Conservation (phyloP, 2,888 invertebrate genomes). For the Esperia sulphurella region DNA sequence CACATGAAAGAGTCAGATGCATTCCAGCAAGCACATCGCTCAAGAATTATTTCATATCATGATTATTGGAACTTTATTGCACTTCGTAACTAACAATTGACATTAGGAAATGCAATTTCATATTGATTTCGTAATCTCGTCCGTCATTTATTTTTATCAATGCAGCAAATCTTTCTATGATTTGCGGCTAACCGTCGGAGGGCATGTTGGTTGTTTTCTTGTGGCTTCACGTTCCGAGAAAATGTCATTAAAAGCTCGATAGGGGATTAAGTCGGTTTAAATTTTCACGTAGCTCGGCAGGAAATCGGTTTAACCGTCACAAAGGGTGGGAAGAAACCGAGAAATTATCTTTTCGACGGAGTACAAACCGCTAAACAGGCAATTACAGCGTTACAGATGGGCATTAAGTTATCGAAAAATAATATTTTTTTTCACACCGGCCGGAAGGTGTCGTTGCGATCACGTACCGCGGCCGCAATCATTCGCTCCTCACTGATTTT, state of each 20-base stretch:
- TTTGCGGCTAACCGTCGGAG: constrained; percentile 72
- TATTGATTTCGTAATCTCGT: constrained; percentile 76
- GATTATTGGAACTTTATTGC: constrained; percentile 80
- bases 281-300: constrained; percentile 74
- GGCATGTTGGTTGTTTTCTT: constrained; percentile 66
- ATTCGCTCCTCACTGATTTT: constrained; percentile 53
- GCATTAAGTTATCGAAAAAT: constrained; percentile 75
- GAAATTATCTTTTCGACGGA: constrained; percentile 72
- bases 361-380: constrained; percentile 73
- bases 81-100: constrained; percentile 80
- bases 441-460: constrained; percentile 65
- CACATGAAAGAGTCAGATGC: constrained; percentile 38
- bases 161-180: constrained; percentile 77
- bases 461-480: constrained; percentile 63
- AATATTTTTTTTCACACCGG: constrained; percentile 73
- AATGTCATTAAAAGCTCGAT: constrained; percentile 76
- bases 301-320: constrained; percentile 72
- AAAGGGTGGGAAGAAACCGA: constrained; percentile 75
- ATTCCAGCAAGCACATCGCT: constrained; percentile 59
- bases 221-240: constrained; percentile 62
- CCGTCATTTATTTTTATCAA: constrained; percentile 75
- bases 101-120: constrained; percentile 80
- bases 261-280: constrained; percentile 71
- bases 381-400: constrained; percentile 74
- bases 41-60: constrained; percentile 77